Evolutionary conservation across 2,797 vertebrate genomes (phyloP), one percentile per base, ranked within the genome.

Genomic region (Hydrophis major): DNA sequence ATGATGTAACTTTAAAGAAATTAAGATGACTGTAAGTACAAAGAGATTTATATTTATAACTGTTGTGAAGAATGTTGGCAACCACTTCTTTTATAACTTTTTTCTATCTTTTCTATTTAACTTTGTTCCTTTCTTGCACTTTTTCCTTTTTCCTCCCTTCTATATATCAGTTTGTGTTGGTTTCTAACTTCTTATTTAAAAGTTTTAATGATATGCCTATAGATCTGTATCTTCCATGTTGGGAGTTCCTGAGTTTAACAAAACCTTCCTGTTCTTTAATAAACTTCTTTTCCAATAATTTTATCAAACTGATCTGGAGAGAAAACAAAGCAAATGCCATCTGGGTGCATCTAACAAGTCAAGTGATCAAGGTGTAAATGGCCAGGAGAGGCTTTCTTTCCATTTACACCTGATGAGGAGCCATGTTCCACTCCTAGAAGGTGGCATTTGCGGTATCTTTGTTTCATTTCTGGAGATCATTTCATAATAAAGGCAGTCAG

Each of bases 321-420:
- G 96, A 93, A 94, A 92, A 93, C 87, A 89, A 50, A 92, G 86
- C 88, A 93, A 95, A 94, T 53, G 89, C 86, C 88, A 91, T 55
- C 95, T 95, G 87, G 94, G 78, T 95, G 93, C 90, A 86, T 96
- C 94, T 95, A 95, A 97, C 96, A 97, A 94, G 95, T 94, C 95
- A 95, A 90, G 59, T 94, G 92, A 93, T 93, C 96, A 96, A 93
- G 94, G 97, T 97, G 96, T 88, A 95, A 97, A 97, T 97, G 97
- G 96, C 95, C 55, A 90, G 93, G 87, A 95, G 93, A 94, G 90
- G n/a, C 92, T 94, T 94, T 90, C 91, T 90, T 94, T 97, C 96
- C 96, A 95, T 96, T 97, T 96, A 88, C 96, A 96, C 96, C 95
- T 95, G 95, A 95, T 90, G 95, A 96, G 93, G 89, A 96, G 87